Base-by-base conservation (phyloP, 37 sponge, comb jelly and placozoan species). In the Ephydatia muelleri region DNA sequence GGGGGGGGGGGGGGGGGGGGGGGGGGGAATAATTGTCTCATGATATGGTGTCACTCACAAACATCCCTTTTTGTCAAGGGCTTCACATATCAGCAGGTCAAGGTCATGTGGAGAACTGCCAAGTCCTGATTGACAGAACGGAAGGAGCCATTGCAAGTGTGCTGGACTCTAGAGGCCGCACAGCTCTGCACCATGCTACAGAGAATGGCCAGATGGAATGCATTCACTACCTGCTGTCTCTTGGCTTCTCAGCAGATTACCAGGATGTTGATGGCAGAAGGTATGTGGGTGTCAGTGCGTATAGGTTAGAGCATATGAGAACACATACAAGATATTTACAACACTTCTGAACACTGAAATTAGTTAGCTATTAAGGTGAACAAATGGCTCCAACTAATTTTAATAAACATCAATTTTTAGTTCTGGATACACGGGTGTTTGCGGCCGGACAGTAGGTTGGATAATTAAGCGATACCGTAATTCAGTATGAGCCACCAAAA, bases 181-280 rank as follows among this genome's bases (percentile, higher is more conserved):
- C 90, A 6, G 85, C 96, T n/a, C 86, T 95, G 34, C 88, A 88
- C 82, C n/a, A 78, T 82, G 88, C 96, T 2, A 70, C 92, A 64
- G 88, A 85, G 36, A 73, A 84, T 68, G 84, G 85, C 2, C 65
- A 77, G 34, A 0, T 88, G 19, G 88, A 84, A 49, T 89, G 93
- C 73, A 77, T 84, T 74, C 82, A 73, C 9, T 92, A 87, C 48
- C 80, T 95, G 29, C 77, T 95, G 2, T 80, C 77, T 25, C 83
- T 83, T 34, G 92, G 92, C 1, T 81, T 86, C 77, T 72, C 73
- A 13, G 71, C 86, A n/a, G 70, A 86, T 37, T 87, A 89, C 47
- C 75, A 49, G 71, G 80, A 95, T 77, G 70, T 47, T 28, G 88
- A 94, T n/a, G 39, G 47, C 0, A 87, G 88, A 57, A 94, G 91